Evolutionary conservation across 2,113 vertebrate species (phyloP).

Genomic region (Colius striatus): DNA sequence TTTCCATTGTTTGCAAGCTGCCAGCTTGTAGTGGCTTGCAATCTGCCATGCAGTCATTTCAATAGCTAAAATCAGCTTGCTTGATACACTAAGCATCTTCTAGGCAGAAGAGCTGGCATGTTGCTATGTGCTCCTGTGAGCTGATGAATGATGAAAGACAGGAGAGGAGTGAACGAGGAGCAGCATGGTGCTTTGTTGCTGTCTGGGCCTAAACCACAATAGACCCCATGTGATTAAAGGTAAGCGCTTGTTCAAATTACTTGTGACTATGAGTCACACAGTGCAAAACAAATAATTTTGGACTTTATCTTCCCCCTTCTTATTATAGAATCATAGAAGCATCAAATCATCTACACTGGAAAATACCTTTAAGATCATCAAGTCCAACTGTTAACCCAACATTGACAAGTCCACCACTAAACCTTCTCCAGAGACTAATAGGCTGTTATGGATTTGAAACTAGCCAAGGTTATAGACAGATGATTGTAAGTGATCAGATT

Average conservation of each 20-base stretch:
- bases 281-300: background rate
- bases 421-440: background rate
- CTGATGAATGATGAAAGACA: too few species aligned
- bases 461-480: background rate
- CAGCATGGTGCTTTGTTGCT: too few species aligned
- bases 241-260: background rate
- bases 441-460: background rate
- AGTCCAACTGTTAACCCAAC: too few species aligned
- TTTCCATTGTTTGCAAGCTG: accelerated
- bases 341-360: too few species aligned
- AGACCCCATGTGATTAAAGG: background rate
- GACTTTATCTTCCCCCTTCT: background rate
- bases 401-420: too few species aligned
- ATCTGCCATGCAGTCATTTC: background rate
- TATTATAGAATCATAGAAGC: background rate
- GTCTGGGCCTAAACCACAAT: too few species aligned
- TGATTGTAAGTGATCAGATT: background rate
- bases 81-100: background rate
- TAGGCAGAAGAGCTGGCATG: background rate
- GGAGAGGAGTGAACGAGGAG: too few species aligned
- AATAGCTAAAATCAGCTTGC: background rate
- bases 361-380: too few species aligned
- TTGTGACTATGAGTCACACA: background rate
- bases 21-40: background rate
- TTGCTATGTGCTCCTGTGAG: accelerated